Conservation (phyloP, 2,888 invertebrate species). For the Xestobium rufovillosum region DNA sequence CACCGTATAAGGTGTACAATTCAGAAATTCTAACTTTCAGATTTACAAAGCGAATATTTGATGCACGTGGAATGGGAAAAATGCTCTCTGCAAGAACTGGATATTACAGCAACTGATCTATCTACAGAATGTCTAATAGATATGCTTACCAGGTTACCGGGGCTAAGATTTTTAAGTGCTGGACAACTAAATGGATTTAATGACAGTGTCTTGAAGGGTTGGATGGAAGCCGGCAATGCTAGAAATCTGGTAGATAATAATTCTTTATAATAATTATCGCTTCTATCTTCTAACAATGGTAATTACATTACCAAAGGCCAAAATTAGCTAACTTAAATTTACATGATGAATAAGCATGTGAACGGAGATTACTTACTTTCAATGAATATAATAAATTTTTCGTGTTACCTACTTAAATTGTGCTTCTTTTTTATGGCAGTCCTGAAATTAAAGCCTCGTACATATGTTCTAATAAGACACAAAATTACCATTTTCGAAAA, state of each 20-base stretch:
- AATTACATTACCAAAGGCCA: too few relatives aligned
- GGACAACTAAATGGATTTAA: conserved; percentile 98
- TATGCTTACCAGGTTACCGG: conserved; percentile 81
- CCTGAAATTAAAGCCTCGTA: too few relatives aligned
- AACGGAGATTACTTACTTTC: too few relatives aligned
- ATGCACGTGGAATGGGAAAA: conserved; percentile 99
- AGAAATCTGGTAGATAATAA: conserved; percentile 42
- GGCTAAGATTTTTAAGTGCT: conserved; percentile 82
- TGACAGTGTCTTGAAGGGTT: conserved; percentile 86
- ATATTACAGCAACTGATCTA: conserved; percentile 94
- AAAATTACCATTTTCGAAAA: too few relatives aligned
- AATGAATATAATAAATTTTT: too few relatives aligned
- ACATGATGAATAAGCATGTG: too few relatives aligned
- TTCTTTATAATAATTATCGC: not conserved
- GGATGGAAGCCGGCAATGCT: conserved; percentile 79
- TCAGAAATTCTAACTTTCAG: conserved; percentile 44
- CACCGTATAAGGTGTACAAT: conserved; percentile 2
- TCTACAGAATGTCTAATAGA: conserved; percentile 89
- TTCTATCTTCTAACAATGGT: too few relatives aligned
- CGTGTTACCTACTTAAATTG: too few relatives aligned
- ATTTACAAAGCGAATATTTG: conserved; percentile 83
- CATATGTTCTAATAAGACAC: too few relatives aligned
- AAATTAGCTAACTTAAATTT: too few relatives aligned
- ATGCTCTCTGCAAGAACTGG: conserved; percentile 79
- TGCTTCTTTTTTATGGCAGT: too few relatives aligned